Conservation (phyloP, 92 coral and sea anemone species). For the Bergia puertoricense region DNA sequence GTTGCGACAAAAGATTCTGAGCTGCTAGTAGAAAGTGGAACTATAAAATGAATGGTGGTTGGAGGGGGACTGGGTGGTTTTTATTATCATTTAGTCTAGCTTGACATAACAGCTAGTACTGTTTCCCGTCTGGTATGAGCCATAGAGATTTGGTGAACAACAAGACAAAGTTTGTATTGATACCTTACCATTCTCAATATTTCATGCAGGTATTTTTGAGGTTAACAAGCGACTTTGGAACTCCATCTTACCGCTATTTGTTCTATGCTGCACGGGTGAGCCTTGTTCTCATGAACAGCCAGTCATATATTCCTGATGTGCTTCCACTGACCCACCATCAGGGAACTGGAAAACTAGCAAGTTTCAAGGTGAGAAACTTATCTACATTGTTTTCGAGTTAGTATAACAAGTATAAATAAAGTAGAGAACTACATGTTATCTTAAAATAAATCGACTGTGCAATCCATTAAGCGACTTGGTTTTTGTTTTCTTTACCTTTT, state of each 20-base stretch:
- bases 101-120: neutral
- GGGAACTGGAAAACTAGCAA: slow-evolving; percentile 41
- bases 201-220: slow-evolving; percentile 43
- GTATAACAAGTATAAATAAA: neutral
- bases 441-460: too few relatives aligned
- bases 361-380: slow-evolving; percentile 40
- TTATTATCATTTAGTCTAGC: neutral
- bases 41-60: too few relatives aligned
- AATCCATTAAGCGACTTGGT: too few relatives aligned
- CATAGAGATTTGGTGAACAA: too few relatives aligned
- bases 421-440: too few relatives aligned
- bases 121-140: neutral
- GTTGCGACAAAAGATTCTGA: too few relatives aligned
- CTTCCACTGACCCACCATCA: slow-evolving; percentile 38
- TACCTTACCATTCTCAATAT: neutral
- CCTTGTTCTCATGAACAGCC: slow-evolving; percentile 48
- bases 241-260: slow-evolving; percentile 48
- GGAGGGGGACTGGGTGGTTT: too few relatives aligned
- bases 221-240: slow-evolving; percentile 48
- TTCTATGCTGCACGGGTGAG: slow-evolving; percentile 49
- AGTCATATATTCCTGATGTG: slow-evolving; percentile 50
- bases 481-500: too few relatives aligned
- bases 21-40: too few relatives aligned
- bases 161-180: neutral
- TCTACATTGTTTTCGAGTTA: too few relatives aligned